Base-by-base conservation (phyloP, 2,888 invertebrate genomes). In the Heliconius aoede region DNA sequence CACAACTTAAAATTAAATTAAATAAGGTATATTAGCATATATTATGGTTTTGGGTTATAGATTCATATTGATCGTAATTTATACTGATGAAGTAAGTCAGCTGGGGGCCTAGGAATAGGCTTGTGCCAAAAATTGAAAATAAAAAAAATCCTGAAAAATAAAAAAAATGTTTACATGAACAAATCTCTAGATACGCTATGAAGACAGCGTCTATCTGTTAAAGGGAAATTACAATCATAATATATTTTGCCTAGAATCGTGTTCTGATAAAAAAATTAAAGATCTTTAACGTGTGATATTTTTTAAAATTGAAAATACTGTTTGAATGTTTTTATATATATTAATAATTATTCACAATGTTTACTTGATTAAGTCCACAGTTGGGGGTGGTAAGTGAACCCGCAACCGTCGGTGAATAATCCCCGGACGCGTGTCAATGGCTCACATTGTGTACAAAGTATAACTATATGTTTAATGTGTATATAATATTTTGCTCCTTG, bases 401-500 rank as follows among this genome's bases (percentile, higher is more conserved):
- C 46, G 21, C 36, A 18, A 46, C 21, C 18, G 18, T 46, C 46
- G n/a, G n/a, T n/a, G n/a, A n/a, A 46, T 21, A 46, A 21, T 46
- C 46, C 18, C 46, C 21, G 46, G 21, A 21, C 21, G 46, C 18
- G 46, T 7, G 21, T 21, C 21, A 21, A 46, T 7, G 21, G 46
- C 7, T 46, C 46, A 5, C 7, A 46, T 46, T 21, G 21, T 46
- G 18, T 8, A 13, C 13, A n/a, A 13, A 40, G 13, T 40, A 46
- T 46, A 46, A 46, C 36, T 8, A 36, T 46, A 7, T 46, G 46
- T 46, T 46, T 46, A 46, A 72, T 72, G 32, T 18, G 32, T 60
- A 26, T 58, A 21, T 72, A 72, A 72, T 72, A 36, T 36, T 9
- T 72, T 72, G 60, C 60, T 60, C 72, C 72, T 36, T 72, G 72